Evolutionary conservation across 2,113 vertebrate genomes (phyloP).

Genomic region (Psilopsiagon aurifrons): DNA sequence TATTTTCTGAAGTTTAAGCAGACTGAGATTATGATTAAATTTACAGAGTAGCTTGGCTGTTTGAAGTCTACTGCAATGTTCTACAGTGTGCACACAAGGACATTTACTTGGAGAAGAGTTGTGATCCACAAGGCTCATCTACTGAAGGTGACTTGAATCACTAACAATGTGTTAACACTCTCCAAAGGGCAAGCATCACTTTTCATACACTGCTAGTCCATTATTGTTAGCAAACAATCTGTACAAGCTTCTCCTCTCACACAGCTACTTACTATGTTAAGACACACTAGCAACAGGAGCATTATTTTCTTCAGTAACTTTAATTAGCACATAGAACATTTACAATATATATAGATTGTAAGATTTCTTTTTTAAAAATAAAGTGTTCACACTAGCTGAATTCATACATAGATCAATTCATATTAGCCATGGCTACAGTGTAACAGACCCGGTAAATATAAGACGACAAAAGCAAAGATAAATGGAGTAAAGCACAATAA

Average conservation of each 20-base stretch:
- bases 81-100: not conserved
- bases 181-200: not conserved
- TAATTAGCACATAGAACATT: not conserved
- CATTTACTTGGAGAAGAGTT: not conserved
- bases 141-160: slow-evolving; percentile 8
- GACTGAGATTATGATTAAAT: not conserved
- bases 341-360: not conserved
- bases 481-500: not conserved
- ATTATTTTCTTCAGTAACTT: not conserved
- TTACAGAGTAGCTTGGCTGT: not conserved
- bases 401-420: not conserved
- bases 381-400: not conserved
- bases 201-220: not conserved
- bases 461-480: not conserved
- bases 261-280: not conserved
- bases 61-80: not conserved
- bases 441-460: not conserved
- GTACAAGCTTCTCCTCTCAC: not conserved
- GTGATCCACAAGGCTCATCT: not conserved
- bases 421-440: not conserved
- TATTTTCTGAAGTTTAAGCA: not conserved
- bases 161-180: not conserved
- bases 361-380: not conserved
- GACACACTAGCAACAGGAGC: not conserved
- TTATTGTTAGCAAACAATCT: not conserved